phyloP scores from a whole-genome alignment of 2,888 invertebrate genomes.

The Neoscelio sp. region DNA sequence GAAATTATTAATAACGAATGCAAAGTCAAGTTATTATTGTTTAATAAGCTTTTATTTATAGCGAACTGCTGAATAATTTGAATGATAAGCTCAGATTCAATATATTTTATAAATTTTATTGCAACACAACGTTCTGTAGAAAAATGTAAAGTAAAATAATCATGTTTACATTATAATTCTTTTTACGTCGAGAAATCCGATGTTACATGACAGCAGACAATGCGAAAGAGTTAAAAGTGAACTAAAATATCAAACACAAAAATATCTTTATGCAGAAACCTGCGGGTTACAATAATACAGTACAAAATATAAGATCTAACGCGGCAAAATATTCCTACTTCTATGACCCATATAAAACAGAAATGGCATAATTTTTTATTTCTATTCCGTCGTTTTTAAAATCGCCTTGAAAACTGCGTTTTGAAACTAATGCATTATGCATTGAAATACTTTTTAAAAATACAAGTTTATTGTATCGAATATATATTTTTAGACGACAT shows the following conservation, averaged over 20 bases:
- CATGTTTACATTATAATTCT: slow-evolving; percentile 9
- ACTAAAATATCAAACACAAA: slow-evolving; percentile 45
- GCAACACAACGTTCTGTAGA: not conserved
- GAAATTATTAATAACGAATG: not conserved
- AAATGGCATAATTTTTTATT: slow-evolving; percentile 47
- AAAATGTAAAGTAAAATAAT: slow-evolving; percentile 12
- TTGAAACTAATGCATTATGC: not conserved
- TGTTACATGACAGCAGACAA: slow-evolving; percentile 17
- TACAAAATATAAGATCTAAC: slow-evolving; percentile 49
- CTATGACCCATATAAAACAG: slow-evolving; percentile 51
- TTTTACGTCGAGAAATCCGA: slow-evolving; percentile 15
- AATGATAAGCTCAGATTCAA: slow-evolving; percentile 3
- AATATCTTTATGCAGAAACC: slow-evolving; percentile 41
- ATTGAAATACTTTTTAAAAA: slow-evolving; percentile 6
- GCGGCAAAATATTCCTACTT: slow-evolving; percentile 38
- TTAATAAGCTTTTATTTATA: no score
- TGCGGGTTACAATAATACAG: slow-evolving; percentile 49
- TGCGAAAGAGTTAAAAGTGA: slow-evolving; percentile 34
- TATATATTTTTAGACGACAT: no score
- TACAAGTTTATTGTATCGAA: slow-evolving; percentile 23
- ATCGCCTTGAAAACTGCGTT: slow-evolving; percentile 29
- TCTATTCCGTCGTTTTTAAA: slow-evolving; percentile 36
- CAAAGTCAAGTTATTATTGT: not conserved
- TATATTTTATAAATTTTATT: not conserved
- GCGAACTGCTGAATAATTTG: no score